Evolutionary conservation across 2,113 vertebrate species (phyloP), one percentile per base, ranked within the genome.

Genomic region (Cryptomyrus ogoouensis): DNA sequence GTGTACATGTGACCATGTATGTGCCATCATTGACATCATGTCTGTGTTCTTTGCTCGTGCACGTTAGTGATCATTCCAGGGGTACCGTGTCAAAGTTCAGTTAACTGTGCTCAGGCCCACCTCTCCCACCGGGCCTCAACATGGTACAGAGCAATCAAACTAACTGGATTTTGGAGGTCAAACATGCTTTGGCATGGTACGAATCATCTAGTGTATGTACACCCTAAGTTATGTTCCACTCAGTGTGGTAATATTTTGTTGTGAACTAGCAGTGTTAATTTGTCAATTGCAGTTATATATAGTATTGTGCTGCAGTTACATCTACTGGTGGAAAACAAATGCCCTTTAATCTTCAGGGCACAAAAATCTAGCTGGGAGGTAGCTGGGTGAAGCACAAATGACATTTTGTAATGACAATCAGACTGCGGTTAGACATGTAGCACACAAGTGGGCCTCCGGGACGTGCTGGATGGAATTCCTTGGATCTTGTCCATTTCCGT

Each of bases 401-500:
- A n/a, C 19, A 44, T 66, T 89, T 74, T 27, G 31, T 77, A 89
- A 89, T 80, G 88, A 21, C 46, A 74, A 39, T 89, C 70, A 89
- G 66, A 19, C 27, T 50, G 66, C 12, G 88, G 87, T 62, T 50
- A 42, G 56, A 44, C 8, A 24, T 44, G 8, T 62, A 3, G 19
- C 21, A 21, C 15, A 13, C 66, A 74, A 74, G 13, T 3, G 46
- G 27, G 44, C 88, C 66, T 50, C 44, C 3, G n/a, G 46, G 66
- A 19, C 24, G 35, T 52, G 46, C 58, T 12, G 27, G 27, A 52
- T 31, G 46, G 39, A 52, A 89, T 77, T 39, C 66, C 66, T 53
- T 89, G n/a, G 31, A 6, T 80, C 74, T 80, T 3, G 4, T 80
- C 47, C 44, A 80, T 77, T 89, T 50, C 88, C 1, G 9, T 15